A percentile compares a stretch with the other conserved stretches of the same genome.
Evolutionary conservation across 2,113 vertebrate genomes (phyloP).

Genomic region (Pardalotus punctatus): DNA sequence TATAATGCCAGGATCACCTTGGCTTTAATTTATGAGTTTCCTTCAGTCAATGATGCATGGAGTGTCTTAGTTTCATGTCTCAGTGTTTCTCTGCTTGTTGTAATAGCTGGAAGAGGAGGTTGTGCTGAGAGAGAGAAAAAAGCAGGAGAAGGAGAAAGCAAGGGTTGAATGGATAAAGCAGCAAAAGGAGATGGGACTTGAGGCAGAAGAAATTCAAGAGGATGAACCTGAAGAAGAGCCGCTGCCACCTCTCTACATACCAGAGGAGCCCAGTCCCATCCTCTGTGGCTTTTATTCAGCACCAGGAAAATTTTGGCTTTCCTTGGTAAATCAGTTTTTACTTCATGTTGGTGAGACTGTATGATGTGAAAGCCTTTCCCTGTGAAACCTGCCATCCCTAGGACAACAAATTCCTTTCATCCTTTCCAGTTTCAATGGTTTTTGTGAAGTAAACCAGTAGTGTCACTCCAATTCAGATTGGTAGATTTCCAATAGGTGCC

Average conservation of each 20-base stretch:
- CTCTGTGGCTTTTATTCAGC: conserved; percentile 89
- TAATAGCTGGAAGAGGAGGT: conserved; percentile 81
- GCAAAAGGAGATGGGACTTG: conserved; percentile 47
- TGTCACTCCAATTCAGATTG: background rate
- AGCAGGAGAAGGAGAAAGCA: conserved; percentile 60
- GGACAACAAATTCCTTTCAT: background rate
- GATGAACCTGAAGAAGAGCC: conserved; percentile 69
- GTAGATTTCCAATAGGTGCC: background rate
- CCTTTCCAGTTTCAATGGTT: background rate
- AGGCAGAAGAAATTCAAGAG: conserved; percentile 31
- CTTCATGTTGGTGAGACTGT: background rate
- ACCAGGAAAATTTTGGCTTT: conserved; percentile 90
- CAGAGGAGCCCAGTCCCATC: conserved; percentile 81
- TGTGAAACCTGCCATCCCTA: background rate
- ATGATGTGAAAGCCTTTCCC: background rate
- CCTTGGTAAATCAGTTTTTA: conserved; percentile 79
- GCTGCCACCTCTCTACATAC: conserved; percentile 77
- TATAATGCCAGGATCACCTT: background rate
- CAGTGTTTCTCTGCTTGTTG: background rate
- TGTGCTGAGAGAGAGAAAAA: conserved; percentile 55
- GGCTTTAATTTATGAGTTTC: background rate
- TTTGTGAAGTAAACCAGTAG: background rate
- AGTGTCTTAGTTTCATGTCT: background rate
- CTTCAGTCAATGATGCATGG: background rate
- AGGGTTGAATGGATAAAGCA: conserved; percentile 53